phyloP scores from a whole-genome alignment of 2,113 vertebrate species.

The Stomatorhinus ivindoensis region DNA sequence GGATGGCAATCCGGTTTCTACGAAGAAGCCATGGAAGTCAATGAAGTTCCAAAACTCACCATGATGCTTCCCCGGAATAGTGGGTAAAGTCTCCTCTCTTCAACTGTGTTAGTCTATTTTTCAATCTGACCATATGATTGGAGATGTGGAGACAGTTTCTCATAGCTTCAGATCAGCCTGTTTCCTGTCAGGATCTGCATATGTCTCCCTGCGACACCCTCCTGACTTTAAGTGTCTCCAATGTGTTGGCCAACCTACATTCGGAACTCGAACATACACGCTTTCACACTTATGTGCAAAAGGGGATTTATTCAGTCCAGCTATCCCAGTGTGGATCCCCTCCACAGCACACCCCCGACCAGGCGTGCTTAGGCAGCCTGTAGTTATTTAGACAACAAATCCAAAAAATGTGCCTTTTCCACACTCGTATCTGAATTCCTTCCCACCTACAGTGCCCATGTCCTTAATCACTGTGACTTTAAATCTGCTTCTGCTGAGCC shows the following conservation, averaged over 20 bases:
- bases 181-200: neutral
- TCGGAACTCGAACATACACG: neutral
- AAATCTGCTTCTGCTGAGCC: conserved; percentile 31
- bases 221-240: neutral
- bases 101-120: neutral
- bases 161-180: neutral
- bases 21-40: neutral
- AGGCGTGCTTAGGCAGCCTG: neutral
- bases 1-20: neutral
- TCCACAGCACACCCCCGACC: neutral
- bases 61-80: neutral
- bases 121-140: neutral
- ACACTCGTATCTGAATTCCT: conserved; percentile 22
- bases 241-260: neutral
- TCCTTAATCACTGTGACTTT: conserved; percentile 41
- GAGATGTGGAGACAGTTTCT: neutral
- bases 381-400: conserved; percentile 25
- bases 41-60: neutral
- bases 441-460: conserved; percentile 28
- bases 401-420: conserved; percentile 29
- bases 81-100: neutral
- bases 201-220: neutral
- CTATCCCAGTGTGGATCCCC: conserved; percentile 1
- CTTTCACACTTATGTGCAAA: conserved; percentile 11
- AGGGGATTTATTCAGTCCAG: conserved; percentile 19